Evolutionary conservation across 2,888 invertebrate genomes (phyloP), one percentile per base, ranked within the genome.

Genomic region (Andrena bucephala): DNA sequence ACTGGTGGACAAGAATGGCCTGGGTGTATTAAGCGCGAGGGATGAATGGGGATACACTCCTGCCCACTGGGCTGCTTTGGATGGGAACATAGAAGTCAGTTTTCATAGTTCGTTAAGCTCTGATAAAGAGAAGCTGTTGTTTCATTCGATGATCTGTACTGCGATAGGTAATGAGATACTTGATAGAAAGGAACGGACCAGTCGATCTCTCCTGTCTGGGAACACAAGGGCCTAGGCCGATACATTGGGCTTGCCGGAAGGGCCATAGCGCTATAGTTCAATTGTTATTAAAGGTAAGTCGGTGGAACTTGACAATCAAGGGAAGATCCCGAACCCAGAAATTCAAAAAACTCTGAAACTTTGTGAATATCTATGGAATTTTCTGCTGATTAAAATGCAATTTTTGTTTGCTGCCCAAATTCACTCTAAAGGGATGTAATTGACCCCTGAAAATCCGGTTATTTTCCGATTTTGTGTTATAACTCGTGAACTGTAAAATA

Each of bases 21-120:
- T 96, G 24, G 96, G 96, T 76, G 89, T 94, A 60, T 94, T 98
- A 77, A 96, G 96, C 74, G 96, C 97, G 0, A 95, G 98, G 27
- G 98, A 98, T 94, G 97, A 98, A 92, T 98, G 98, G 95, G 98
- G 98, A 24, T 98, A 98, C 94, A 98, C 98, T 0, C 98, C 98
- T 0, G 98, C 98, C 29, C 98, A 98, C 93, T 98, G 98, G 98
- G 97, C 97, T 0, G 97, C 97, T 59, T 95, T 98, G 67, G 98
- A 98, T 92, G 98, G 98, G 42, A 98, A 98, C 92, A 97, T 97
- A n/a, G 97, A 98, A 87, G 96, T 93, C 82, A 76, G 87, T 79
- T 54, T 33, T 13, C 36, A 2, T 59, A 36, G 27, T 42, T 8
- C n/a, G 8, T 63, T 5, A 29, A 65, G 50, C 57, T 16, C 50